Evolutionary conservation across 2,888 invertebrate species (phyloP), one percentile per base, ranked within the genome.

Genomic region (Venusia cambrica): DNA sequence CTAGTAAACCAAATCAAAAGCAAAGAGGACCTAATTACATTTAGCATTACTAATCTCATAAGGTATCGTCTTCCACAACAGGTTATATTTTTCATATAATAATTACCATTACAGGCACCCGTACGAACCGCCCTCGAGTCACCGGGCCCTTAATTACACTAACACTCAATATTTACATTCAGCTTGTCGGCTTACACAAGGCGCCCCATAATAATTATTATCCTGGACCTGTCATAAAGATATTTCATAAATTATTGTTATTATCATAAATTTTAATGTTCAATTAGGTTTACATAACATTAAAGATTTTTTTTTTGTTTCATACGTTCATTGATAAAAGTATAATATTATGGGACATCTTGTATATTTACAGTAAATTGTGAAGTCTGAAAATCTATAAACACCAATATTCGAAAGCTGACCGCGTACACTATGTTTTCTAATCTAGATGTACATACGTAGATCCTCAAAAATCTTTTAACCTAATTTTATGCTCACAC

Each of bases 371-470:
- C 44, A 53, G 33, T 60, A 58, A 63, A 64, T 58, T 64, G 74
- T 73, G 71, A 68, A 70, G 65, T 73, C 70, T 78, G 75, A 71
- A 79, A 66, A 73, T 61, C 56, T 45, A 48, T 41, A 36, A 45
- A 51, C 65, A 73, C 85, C 85, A 85, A 87, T 87, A 87, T 87
- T 87, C 62, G 85, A 87, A 87, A 87, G 85, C 85, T 87, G 85
- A 84, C 83, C 65, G 75, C 68, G 71, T 67, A 57, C 62, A 60
- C 79, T 80, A 83, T 67, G 45, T 51, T 67, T 62, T 61, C 74
- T 81, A 78, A 65, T 45, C 76, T 81, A 80, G 64, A 69, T 71
- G 73, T 75, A 64, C 26, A 48, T 69, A 75, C 26, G 49, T 69
- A 75, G 55, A 69, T 55, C 62, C 71, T 77, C 72, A 71, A 73